These are phyloP conservation scores for Anarhynchus alexandrinus DNA, from an alignment of 2,113 vertebrate species.

Conservation along the genomic window DNA sequence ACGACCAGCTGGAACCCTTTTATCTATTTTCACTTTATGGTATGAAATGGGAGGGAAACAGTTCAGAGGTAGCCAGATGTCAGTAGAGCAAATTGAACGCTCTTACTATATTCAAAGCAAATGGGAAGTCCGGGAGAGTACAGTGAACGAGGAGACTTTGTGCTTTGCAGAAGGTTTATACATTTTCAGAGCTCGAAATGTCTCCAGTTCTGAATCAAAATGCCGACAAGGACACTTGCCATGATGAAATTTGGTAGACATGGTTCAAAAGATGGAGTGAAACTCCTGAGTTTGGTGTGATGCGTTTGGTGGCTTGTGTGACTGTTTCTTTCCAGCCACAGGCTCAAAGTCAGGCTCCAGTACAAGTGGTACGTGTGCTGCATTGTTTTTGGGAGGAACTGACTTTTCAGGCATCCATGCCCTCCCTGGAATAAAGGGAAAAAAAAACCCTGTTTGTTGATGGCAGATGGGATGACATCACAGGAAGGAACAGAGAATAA, in stretches of 20 bases:
- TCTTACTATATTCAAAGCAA: not conserved
- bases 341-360: not conserved
- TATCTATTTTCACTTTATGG: not conserved
- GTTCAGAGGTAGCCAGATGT: not conserved
- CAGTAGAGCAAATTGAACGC: not conserved
- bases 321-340: not conserved
- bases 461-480: not conserved
- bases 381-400: not conserved
- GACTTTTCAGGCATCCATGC: not conserved
- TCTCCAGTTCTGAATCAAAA: not conserved
- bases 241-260: not conserved
- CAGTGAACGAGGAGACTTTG: not conserved
- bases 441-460: not conserved
- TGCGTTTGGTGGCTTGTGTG: not conserved
- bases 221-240: not conserved
- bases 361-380: rapidly evolving
- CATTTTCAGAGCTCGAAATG: not conserved
- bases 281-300: not conserved
- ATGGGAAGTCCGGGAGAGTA: not conserved
- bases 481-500: not conserved
- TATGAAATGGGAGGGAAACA: not conserved
- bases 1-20: not conserved
- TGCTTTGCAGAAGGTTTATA: not conserved
- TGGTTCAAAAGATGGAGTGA: not conserved
- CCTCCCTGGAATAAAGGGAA: not conserved